Evolutionary conservation across 1,140 invertebrate genomes (phyloP).

Genomic region (Campodea augens): DNA sequence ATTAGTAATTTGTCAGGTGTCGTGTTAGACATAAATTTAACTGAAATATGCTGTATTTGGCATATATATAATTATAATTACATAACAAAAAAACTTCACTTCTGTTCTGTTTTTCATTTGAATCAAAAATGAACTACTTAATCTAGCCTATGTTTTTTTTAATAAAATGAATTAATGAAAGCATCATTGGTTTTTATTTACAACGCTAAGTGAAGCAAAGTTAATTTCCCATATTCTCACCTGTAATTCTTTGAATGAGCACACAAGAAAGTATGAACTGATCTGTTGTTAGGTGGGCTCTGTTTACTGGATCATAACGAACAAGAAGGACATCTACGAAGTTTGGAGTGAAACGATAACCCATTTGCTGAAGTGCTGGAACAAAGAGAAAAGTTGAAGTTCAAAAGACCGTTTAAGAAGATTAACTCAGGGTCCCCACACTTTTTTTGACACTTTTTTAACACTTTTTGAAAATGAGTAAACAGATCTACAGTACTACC

Average conservation of each 20-base stretch:
- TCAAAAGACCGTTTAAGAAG: too few species aligned
- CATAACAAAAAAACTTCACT: too few species aligned
- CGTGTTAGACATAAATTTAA: background rate
- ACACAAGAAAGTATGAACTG: slow-evolving; percentile 74
- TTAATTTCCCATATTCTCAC: slow-evolving; percentile 14
- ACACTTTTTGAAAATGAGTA: too few species aligned
- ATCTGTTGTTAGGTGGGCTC: slow-evolving; percentile 53
- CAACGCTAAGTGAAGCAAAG: background rate
- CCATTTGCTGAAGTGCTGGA: slow-evolving; percentile 65
- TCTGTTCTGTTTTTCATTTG: background rate
- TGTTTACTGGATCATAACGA: slow-evolving; percentile 39
- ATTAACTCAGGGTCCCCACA: too few species aligned
- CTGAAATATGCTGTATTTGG: background rate
- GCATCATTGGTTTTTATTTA: background rate
- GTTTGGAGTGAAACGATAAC: slow-evolving; percentile 59
- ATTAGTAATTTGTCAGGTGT: background rate
- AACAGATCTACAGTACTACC: too few species aligned
- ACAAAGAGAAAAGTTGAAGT: too few species aligned
- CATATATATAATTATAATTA: too few species aligned
- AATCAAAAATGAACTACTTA: background rate
- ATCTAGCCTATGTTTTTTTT: background rate
- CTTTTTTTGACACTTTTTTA: too few species aligned
- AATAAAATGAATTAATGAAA: background rate
- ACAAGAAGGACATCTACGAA: slow-evolving; percentile 52
- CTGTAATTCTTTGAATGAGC: slow-evolving; percentile 63